Evolutionary conservation across 1,140 invertebrate species (phyloP).

Genomic region (Hesperophylax magnus): DNA sequence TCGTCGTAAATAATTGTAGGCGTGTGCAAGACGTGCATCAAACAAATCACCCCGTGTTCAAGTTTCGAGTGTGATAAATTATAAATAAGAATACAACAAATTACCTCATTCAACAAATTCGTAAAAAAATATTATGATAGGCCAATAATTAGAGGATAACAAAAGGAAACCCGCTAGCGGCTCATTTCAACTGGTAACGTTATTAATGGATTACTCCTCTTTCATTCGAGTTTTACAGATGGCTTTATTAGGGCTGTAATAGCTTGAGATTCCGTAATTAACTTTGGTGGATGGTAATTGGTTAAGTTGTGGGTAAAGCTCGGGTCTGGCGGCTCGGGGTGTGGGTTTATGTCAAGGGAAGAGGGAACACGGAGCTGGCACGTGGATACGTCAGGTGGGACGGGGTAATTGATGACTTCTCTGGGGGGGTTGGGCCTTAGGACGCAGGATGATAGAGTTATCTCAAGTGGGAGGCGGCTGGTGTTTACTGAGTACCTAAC

Average conservation of each 20-base stretch:
- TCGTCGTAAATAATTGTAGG: background rate
- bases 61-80: conserved; percentile 44
- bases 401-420: conserved; percentile 15
- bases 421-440: background rate
- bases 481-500: background rate
- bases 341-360: conserved; percentile 35
- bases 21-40: conserved; percentile 4
- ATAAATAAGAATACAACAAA: conserved; percentile 38
- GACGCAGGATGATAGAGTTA: background rate
- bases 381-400: conserved; percentile 45
- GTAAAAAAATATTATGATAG: conserved; percentile 51
- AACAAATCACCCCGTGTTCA: background rate
- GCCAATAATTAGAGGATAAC: conserved; percentile 29
- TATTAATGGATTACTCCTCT: conserved; percentile 50
- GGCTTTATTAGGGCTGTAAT: conserved; percentile 52
- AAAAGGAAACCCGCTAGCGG: conserved; percentile 29
- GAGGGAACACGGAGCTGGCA: conserved; percentile 20
- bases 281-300: conserved; percentile 51
- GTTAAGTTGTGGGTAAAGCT: background rate
- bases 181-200: conserved; percentile 28
- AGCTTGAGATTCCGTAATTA: conserved; percentile 54
- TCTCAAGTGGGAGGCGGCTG: conserved; percentile 28
- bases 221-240: conserved; percentile 49
- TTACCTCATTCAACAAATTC: conserved; percentile 33
- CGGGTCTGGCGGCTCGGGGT: conserved; percentile 6